A percentile compares a stretch with the other conserved stretches of the same genome.
Evolutionary conservation across 2,113 vertebrate species (phyloP).

Genomic region (Dasyurus viverrinus): DNA sequence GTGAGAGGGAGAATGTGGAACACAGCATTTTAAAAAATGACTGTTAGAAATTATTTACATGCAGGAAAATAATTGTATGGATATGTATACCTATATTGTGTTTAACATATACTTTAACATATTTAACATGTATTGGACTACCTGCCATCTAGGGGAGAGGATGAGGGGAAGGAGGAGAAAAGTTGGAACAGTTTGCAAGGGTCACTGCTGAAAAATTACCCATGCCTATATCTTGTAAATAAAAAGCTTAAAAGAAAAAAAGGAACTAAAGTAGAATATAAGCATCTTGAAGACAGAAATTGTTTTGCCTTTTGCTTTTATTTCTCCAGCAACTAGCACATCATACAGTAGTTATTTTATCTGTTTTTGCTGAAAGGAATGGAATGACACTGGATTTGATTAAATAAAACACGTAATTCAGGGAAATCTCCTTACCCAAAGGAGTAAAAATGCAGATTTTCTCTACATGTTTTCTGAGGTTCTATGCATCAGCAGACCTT

Average conservation of each 20-base stretch:
- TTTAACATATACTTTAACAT: too few relatives aligned
- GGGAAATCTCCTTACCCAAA: neutral
- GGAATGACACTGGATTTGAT: neutral
- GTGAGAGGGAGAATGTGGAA: neutral
- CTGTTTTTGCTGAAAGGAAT: neutral
- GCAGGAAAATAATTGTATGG: too few relatives aligned
- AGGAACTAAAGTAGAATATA: neutral
- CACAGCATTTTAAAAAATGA: neutral
- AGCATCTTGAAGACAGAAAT: neutral
- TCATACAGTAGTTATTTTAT: neutral
- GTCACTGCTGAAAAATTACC: too few relatives aligned
- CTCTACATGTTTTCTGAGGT: neutral
- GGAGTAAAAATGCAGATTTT: neutral
- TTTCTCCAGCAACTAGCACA: neutral
- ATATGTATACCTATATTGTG: too few relatives aligned
- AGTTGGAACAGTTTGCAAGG: too few relatives aligned
- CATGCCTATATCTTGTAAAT: too few relatives aligned
- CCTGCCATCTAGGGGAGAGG: too few relatives aligned
- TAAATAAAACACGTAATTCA: neutral
- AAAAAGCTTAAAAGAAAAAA: too few relatives aligned
- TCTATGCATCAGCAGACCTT: neutral
- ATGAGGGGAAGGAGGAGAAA: too few relatives aligned
- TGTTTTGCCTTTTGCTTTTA: neutral
- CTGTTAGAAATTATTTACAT: too few relatives aligned
- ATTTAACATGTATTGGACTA: too few relatives aligned